A percentile compares a stretch with the other conserved stretches of the same genome.
These are phyloP conservation scores for Hydrotaea diabolus DNA, from an alignment of 2,888 invertebrate species.

Conservation along the genomic window DNA sequence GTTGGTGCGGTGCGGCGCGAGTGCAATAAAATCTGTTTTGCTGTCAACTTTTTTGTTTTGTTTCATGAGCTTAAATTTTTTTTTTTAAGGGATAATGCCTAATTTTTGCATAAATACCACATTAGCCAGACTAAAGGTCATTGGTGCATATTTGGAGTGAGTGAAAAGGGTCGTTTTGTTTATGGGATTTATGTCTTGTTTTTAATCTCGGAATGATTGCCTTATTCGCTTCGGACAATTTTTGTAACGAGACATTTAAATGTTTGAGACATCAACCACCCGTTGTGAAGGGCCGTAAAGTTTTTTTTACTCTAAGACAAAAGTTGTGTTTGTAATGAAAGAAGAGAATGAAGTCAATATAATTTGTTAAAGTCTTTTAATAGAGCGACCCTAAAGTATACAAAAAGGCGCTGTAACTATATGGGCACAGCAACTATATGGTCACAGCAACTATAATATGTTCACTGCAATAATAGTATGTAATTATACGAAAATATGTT, in stretches of 20 bases:
- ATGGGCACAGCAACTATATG: too few species aligned
- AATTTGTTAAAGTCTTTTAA: too few species aligned
- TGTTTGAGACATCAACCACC: neutral
- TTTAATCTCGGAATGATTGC: conserved; percentile 1
- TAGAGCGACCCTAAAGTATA: too few species aligned
- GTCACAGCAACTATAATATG: too few species aligned
- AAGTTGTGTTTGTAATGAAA: too few species aligned
- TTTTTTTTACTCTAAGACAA: too few species aligned
- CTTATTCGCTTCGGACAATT: neutral
- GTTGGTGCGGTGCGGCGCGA: too few species aligned
- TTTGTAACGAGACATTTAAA: neutral
- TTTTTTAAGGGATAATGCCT: neutral
- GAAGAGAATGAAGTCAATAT: too few species aligned
- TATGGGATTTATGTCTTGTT: neutral
- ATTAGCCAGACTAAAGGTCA: neutral
- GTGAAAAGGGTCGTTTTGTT: neutral
- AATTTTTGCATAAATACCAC: neutral
- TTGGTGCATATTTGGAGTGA: neutral
- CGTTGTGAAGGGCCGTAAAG: too few species aligned
- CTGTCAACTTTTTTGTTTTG: neutral
- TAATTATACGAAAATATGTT: too few species aligned
- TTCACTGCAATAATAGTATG: too few species aligned
- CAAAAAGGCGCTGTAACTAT: too few species aligned
- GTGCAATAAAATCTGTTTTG: neutral
- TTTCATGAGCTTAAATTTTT: neutral